These are phyloP conservation scores for Papilio glaucus DNA, from an alignment of 1,140 invertebrate genomes.

Conservation along the genomic window DNA sequence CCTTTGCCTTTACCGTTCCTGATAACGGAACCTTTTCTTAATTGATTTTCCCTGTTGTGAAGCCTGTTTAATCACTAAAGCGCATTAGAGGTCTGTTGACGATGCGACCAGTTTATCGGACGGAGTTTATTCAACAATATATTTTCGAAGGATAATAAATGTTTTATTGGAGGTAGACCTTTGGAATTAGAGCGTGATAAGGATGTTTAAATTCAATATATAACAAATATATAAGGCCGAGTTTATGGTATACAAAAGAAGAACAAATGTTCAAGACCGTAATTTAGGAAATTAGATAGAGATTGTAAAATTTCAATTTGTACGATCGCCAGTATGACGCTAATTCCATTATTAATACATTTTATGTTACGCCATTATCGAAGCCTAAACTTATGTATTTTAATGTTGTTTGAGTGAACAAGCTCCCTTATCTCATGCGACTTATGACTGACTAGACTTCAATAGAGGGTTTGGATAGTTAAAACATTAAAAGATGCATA, in stretches of 20 bases:
- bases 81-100: constrained; percentile 59
- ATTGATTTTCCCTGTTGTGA: constrained; percentile 75
- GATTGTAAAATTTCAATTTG: constrained; percentile 15
- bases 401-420: neutral
- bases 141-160: constrained; percentile 38
- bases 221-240: constrained; percentile 1
- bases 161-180: constrained; percentile 44
- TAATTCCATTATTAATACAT: neutral
- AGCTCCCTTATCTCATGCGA: too few species aligned
- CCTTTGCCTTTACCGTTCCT: constrained; percentile 64
- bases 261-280: too few species aligned
- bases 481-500: too few species aligned
- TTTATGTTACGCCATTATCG: neutral
- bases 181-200: constrained; percentile 28
- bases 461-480: too few species aligned
- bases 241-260: constrained; percentile 10
- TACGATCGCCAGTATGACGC: neutral
- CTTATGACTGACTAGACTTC: too few species aligned
- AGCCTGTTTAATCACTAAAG: constrained; percentile 68
- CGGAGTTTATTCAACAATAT: constrained; percentile 50
- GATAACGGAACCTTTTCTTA: constrained; percentile 77
- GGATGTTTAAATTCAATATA: neutral
- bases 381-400: neutral
- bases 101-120: constrained; percentile 57
- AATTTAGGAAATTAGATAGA: neutral